Conservation (phyloP, 2,888 invertebrate species). For the Glaucopsyche alexis region DNA sequence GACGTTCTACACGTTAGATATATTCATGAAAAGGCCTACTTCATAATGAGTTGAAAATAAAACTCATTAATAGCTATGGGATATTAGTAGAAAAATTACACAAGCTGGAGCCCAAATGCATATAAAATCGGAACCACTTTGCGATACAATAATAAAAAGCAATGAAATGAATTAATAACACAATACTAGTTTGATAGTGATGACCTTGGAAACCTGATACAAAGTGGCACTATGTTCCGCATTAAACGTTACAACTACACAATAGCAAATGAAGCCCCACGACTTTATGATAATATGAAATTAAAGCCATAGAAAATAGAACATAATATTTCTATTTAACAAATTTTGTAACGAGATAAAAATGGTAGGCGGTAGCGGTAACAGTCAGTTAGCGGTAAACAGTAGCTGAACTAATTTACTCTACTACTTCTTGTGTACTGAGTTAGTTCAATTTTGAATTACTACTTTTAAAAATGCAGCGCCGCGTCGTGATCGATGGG, state of each 20-base stretch:
- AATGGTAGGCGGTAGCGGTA: slow-evolving; percentile 6
- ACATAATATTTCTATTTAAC: background rate
- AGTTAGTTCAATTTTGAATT: no score
- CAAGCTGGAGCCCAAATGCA: background rate
- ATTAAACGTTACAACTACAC: background rate
- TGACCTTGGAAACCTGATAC: slow-evolving; percentile 25
- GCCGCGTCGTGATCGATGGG: no score
- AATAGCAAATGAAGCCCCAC: slow-evolving; percentile 11
- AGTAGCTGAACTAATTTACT: slow-evolving; percentile 8
- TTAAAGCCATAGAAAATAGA: slow-evolving; percentile 5
- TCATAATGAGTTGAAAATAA: background rate
- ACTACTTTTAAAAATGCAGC: no score
- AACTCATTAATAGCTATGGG: background rate
- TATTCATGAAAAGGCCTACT: background rate
- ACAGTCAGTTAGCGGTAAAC: background rate
- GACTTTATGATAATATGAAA: slow-evolving; percentile 19
- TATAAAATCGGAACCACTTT: background rate
- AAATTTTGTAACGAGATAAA: slow-evolving; percentile 1
- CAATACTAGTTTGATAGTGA: slow-evolving; percentile 10
- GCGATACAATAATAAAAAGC: background rate
- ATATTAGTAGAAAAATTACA: background rate
- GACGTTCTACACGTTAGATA: background rate
- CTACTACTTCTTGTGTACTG: no score
- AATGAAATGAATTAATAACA: slow-evolving; percentile 18
- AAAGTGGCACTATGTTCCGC: slow-evolving; percentile 17